Evolutionary conservation across 2,888 invertebrate species (phyloP).

Genomic region (Nomada lathburiana): DNA sequence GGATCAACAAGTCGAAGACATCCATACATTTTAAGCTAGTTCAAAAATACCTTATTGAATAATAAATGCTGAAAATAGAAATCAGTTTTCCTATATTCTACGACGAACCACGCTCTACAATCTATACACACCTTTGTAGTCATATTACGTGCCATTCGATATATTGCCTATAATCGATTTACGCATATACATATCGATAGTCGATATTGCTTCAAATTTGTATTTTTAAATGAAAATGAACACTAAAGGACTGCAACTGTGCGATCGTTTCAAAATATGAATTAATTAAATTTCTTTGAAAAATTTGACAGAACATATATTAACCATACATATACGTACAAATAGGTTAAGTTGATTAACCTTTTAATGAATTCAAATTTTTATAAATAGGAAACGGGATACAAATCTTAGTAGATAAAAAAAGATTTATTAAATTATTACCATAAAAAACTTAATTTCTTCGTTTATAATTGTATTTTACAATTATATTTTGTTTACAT

Average conservation of each 20-base stretch:
- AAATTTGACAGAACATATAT: no score
- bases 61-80: background rate
- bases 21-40: slow-evolving; percentile 37
- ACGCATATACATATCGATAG: background rate
- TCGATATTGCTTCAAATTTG: background rate
- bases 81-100: background rate
- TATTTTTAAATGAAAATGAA: background rate
- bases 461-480: background rate
- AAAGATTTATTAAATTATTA: slow-evolving; percentile 54
- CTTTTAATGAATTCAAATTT: background rate
- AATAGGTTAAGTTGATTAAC: background rate
- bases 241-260: no score
- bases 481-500: slow-evolving; percentile 17
- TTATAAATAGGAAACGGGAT: background rate
- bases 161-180: slow-evolving; percentile 7
- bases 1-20: slow-evolving; percentile 21
- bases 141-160: slow-evolving; percentile 11
- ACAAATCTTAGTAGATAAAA: slow-evolving; percentile 26
- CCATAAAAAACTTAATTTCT: slow-evolving; percentile 31
- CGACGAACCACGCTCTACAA: background rate
- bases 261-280: no score
- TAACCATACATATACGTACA: no score
- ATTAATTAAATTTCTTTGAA: no score
- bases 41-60: background rate
- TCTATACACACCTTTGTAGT: background rate